Evolutionary conservation across 2,797 vertebrate genomes (phyloP), one percentile per base, ranked within the genome.

Genomic region (Pseudocheirus occidentalis): DNA sequence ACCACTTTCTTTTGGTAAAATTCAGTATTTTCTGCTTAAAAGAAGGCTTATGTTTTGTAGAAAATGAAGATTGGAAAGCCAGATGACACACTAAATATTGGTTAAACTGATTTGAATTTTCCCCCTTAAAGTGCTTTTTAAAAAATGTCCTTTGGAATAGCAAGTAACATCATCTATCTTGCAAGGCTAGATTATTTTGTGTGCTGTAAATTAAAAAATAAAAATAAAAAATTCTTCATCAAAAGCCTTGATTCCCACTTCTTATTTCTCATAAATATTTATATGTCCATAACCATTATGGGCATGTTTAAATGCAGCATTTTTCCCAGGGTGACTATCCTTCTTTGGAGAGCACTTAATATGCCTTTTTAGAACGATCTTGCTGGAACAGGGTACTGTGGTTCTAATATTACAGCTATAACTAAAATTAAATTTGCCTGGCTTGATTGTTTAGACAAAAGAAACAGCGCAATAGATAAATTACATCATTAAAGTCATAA

Each of bases 191-290:
- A 91, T 96, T 95, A 21, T 24, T 53, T 95, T 92, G 31, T 91
- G 3, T 95, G 93, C 55, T 91, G 54, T 59, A 93, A 90, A 92
- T 12, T 95, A 95, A 96, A 93, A 96, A 55, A 7, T 1, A 28
- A 90, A 97, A 91, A 50, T 93, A 87, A 87, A 73, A 40, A 91
- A 50, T 92, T 13, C 91, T 95, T 94, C 27, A 57, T 56, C 92
- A 90, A 94, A 66, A 97, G 95, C 57, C 95, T 90, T 87, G 54
- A 93, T 97, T 52, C 18, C 97, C 92, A 57, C 46, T 94, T 93
- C 91, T 96, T 73, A 56, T 40, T 92, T 95, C 50, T 81, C 97
- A 27, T 94, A 81, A 97, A 98, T 95, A 96, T 96, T 94, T 96
- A 40, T 96, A 59, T 97, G 18, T 95, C 18, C 0, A 0, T 95